These are phyloP conservation scores for Axinella damicornis DNA, from an alignment of 37 sponge, comb jelly and placozoan genomes.

Conservation along the genomic window DNA sequence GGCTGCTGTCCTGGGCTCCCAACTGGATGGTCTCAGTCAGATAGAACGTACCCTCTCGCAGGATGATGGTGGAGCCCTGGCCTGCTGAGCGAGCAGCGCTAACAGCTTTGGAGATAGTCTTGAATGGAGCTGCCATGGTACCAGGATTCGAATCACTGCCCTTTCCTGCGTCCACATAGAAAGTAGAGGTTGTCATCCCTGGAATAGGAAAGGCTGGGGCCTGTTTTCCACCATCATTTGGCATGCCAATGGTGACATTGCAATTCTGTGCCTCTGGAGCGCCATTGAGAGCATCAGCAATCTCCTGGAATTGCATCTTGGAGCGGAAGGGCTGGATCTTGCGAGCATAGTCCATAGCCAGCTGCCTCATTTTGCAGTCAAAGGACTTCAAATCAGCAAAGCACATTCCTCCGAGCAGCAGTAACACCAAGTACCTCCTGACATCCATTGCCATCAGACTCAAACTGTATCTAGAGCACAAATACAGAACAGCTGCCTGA, in stretches of 20 bases:
- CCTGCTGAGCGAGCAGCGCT: constrained; percentile 14
- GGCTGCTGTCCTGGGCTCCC: constrained; percentile 23
- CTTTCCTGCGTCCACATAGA: constrained; percentile 59
- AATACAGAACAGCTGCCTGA: too few relatives aligned
- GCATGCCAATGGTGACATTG: constrained; percentile 25
- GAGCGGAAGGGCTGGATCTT: constrained; percentile 60
- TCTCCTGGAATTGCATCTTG: constrained; percentile 32
- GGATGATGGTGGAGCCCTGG: constrained; percentile 39
- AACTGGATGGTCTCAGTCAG: constrained; percentile 57
- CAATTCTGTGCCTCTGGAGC: constrained; percentile 65
- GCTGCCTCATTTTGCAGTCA: constrained; percentile 67
- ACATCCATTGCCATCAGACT: too few relatives aligned
- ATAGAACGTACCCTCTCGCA: constrained; percentile 69
- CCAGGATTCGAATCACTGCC: constrained; percentile 73
- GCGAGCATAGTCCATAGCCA: constrained; percentile 71
- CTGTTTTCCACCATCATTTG: neutral
- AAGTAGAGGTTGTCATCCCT: neutral
- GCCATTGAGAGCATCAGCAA: constrained; percentile 71
- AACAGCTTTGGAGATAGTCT: constrained; percentile 45
- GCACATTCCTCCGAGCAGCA: neutral
- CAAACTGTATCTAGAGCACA: too few relatives aligned
- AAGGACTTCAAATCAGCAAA: constrained; percentile 47
- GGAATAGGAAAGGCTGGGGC: constrained; percentile 7
- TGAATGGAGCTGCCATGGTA: constrained; percentile 37
- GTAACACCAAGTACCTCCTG: too few relatives aligned